Base-by-base conservation (phyloP, 2,113 vertebrate species). In the Phaethon lepturus region DNA sequence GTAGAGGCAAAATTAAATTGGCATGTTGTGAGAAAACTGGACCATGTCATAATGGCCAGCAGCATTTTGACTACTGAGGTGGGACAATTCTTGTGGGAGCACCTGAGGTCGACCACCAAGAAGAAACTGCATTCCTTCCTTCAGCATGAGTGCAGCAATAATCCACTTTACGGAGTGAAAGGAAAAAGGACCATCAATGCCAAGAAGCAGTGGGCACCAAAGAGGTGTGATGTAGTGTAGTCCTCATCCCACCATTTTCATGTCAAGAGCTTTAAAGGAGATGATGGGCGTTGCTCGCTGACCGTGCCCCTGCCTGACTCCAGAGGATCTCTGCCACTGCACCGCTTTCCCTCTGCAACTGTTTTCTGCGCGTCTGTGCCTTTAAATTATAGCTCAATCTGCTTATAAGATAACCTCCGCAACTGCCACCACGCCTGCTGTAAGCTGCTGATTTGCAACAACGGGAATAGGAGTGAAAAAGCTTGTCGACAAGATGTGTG, bases 401-500 rank as follows among this genome's bases (percentile, higher is more conserved):
- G 42, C 26, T 31, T 2, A 0, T 2, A 11, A 55, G 44, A 8
- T 1, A 29, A 22, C 44, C 31, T 3, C 58, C 59, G 31, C 53
- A 25, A 1, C 26, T 64, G 49, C 38, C 69, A 2, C 59, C 3
- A 12, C 0, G 1, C 23, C 0, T 56, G 19, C 66, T 87, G 33
- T 8, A 24, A 78, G 55, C 11, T 24, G 20, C 17, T 14, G n/a
- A 31, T 20, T 50, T 38, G 13, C 71, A 68, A 4, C 35, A 50
- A 5, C 12, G 44, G 17, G 24, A 58, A 33, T n/a, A 66, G 74
- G 16, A 33, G 33, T 53, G 7, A 22, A 40, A 13, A 42, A 3
- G 18, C 25, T 35, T 22, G 17, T 22, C 20, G 14, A 31, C 58
- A 44, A 72, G 66, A 53, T 18, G 58, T 50, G 50, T 18, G 53